Evolutionary conservation across 64 coral and sea anemone genomes (phyloP), one percentile per base, ranked within the genome.

Genomic region (Anthopleura sola): DNA sequence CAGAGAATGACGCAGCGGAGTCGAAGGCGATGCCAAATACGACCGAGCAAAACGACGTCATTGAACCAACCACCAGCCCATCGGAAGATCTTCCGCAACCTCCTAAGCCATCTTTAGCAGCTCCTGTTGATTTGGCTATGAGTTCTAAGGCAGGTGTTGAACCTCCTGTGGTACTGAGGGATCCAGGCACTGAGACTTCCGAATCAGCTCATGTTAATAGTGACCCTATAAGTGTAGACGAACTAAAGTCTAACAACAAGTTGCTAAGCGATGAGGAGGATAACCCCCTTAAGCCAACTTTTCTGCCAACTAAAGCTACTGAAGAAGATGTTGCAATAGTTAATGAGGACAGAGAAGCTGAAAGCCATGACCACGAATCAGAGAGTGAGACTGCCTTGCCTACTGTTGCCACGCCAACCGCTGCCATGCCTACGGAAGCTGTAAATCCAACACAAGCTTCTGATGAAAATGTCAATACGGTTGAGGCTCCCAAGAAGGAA

Each of bases 311-410:
- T 77, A 6, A 79, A 18, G 10, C 76, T 38, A 16, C 76, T n/a
- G 44, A 79, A 0, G 38, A 79, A 38, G 39, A 71, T 71, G 26
- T 71, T 15, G 66, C 4, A 1, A 38, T 44, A 79, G 76, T 48
- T 46, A 37, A 79, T 32, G 66, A 28, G 38, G 76, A 79, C 17
- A 79, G 16, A 71, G 66, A 71, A 71, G 66, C 37, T 79, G 76
- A 79, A 44, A 71, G 29, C n/a, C n/a, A 32, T 31, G 26, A 71
- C 9, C 26, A 71, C 3, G 13, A 71, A 13, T 12, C n/a, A 16
- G 66, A 15, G 12, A 15, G 29, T 31, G 21, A 47, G 24, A 6
- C 0, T 53, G 50, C 50, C 50, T 12, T 12, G 50, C 50, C 50
- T 53, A 53, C 50, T 17, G 50, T 53, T 0, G 37, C 19, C 44